These are phyloP conservation scores for Amphipoea lucens DNA, from an alignment of 2,888 invertebrate genomes.

Conservation along the genomic window DNA sequence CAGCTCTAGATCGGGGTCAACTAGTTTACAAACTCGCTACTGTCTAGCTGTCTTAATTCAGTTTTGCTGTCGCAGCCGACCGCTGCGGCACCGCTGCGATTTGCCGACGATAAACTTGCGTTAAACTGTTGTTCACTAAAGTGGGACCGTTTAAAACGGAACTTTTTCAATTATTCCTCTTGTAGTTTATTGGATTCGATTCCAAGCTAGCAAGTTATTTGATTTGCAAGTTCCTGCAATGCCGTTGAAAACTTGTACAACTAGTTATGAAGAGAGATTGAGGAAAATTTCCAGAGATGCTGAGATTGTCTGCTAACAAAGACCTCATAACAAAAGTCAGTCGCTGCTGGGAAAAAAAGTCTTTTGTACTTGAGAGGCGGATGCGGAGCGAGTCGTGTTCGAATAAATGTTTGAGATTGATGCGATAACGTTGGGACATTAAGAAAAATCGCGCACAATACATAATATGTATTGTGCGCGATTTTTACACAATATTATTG, in stretches of 20 bases:
- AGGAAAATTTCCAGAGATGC: slow-evolving; percentile 53
- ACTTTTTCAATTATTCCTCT: slow-evolving; percentile 81
- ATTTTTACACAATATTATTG: too few species aligned
- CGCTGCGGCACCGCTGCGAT: slow-evolving; percentile 73
- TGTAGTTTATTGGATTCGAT: slow-evolving; percentile 77
- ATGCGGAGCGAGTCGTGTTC: not conserved
- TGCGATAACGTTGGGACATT: not conserved
- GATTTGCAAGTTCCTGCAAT: slow-evolving; percentile 74
- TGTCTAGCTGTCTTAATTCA: slow-evolving; percentile 81
- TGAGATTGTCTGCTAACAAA: slow-evolving; percentile 59
- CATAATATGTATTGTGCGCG: too few species aligned
- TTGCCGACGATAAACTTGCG: slow-evolving; percentile 74
- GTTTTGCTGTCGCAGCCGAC: slow-evolving; percentile 77
- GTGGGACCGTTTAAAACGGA: slow-evolving; percentile 73
- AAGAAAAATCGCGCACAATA: not conserved
- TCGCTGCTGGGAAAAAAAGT: slow-evolving; percentile 39
- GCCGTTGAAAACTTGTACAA: slow-evolving; percentile 62
- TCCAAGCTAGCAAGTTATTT: slow-evolving; percentile 74
- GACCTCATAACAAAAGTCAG: slow-evolving; percentile 60
- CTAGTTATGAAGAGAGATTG: slow-evolving; percentile 67
- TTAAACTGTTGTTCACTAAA: slow-evolving; percentile 74
- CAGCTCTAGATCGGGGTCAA: slow-evolving; percentile 63
- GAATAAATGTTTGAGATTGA: slow-evolving; percentile 20
- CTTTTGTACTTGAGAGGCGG: slow-evolving; percentile 33
- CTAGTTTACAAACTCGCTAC: slow-evolving; percentile 77